Percentiles rank a stretch among this genome's conserved stretches.
Conservation (phyloP, 2,888 invertebrate species). For the Cosmorhoe ocellata region DNA sequence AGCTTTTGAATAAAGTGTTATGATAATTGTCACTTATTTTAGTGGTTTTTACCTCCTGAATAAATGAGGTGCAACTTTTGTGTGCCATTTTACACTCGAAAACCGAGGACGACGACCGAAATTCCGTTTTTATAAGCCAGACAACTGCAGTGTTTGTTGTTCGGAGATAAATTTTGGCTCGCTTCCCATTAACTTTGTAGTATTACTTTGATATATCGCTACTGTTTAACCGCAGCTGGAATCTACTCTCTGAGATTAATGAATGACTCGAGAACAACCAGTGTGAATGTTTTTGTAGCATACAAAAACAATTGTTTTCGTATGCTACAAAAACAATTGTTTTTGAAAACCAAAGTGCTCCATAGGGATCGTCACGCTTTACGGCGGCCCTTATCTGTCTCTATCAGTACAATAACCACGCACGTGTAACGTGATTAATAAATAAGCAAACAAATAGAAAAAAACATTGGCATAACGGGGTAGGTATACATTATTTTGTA, state of each 20-base stretch:
- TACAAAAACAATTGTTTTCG: no score
- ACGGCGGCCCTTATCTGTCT: no score
- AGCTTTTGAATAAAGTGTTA: neutral
- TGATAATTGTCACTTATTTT: neutral
- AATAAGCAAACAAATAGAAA: no score
- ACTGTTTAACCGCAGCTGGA: conserved; percentile 27
- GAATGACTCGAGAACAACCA: conserved; percentile 10
- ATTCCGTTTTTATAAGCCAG: conserved; percentile 22
- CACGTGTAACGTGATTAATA: no score
- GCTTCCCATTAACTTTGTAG: conserved; percentile 35
- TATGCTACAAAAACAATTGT: no score
- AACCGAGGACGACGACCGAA: neutral
- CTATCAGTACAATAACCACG: no score
- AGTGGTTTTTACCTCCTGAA: neutral
- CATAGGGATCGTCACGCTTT: no score
- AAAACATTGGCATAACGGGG: no score
- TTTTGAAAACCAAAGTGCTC: no score
- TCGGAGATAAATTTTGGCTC: conserved; percentile 35
- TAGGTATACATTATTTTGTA: no score
- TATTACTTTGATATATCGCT: conserved; percentile 30
- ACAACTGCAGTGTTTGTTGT: conserved; percentile 30
- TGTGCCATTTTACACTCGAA: conserved; percentile 12
- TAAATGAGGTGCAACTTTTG: conserved; percentile 4
- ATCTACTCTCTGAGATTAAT: conserved; percentile 30
- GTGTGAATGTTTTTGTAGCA: neutral